Conservation (phyloP, 2,113 vertebrate genomes). For the Leptobrachium leishanense region DNA sequence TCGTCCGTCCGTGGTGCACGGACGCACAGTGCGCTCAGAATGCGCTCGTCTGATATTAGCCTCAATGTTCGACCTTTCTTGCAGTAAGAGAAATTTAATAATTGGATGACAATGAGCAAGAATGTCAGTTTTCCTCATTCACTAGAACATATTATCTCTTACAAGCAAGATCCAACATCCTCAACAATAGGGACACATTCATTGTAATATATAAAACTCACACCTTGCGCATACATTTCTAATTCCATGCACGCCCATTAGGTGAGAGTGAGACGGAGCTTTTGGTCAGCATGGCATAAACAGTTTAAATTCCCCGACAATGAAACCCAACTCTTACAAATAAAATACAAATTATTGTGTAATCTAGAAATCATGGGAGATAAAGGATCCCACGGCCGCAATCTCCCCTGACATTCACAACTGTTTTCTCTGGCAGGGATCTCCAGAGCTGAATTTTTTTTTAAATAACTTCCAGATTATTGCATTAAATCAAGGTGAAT, state of each 20-base stretch:
- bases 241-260: not conserved
- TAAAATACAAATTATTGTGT: constrained; percentile 11
- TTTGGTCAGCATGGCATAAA: not conserved
- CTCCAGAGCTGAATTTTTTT: constrained; percentile 59
- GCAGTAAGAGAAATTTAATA: too few relatives aligned
- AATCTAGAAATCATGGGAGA: constrained; percentile 6
- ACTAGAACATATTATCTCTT: too few relatives aligned
- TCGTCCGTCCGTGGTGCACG: too few relatives aligned
- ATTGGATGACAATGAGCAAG: too few relatives aligned
- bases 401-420: constrained; percentile 49
- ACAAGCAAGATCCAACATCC: too few relatives aligned
- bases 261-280: constrained; percentile 10
- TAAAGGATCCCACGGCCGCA: constrained; percentile 22
- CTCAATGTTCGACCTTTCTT: too few relatives aligned
- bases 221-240: too few relatives aligned
- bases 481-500: constrained; percentile 67
- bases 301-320: constrained; percentile 5
- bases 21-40: too few relatives aligned
- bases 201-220: too few relatives aligned
- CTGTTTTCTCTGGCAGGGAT: constrained; percentile 67
- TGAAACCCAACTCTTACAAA: constrained; percentile 5
- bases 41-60: too few relatives aligned
- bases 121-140: too few relatives aligned
- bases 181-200: too few relatives aligned
- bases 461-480: constrained; percentile 69